A percentile compares a stretch with the other conserved stretches of the same genome.
Conservation (phyloP, 2,888 invertebrate species). For the Synanthedon formicaeformis region DNA sequence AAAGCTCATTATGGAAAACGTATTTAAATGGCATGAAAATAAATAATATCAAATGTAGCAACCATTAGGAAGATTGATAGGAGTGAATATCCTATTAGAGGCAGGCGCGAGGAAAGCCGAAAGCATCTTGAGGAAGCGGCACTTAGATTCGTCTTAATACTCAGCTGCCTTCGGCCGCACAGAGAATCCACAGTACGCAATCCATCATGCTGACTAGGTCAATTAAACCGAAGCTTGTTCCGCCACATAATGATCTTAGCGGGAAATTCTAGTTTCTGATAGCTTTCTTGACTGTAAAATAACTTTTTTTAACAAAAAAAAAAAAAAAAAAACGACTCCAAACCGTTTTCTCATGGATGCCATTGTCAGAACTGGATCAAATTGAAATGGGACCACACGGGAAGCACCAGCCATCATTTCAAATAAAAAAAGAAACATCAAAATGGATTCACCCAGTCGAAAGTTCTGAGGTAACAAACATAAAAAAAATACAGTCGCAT, state of each 20-base stretch:
- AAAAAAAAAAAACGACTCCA: too few relatives aligned
- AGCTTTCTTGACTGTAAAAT: not conserved
- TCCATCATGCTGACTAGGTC: conserved; percentile 46
- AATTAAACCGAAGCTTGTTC: conserved; percentile 35
- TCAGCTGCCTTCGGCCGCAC: conserved; percentile 19
- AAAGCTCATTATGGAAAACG: not conserved
- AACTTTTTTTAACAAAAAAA: too few relatives aligned
- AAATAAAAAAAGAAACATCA: too few relatives aligned
- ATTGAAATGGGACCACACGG: too few relatives aligned
- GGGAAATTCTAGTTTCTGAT: conserved; percentile 16
- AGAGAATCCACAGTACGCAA: conserved; percentile 16
- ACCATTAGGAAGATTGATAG: conserved; percentile 12
- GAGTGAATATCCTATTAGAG: conserved; percentile 8
- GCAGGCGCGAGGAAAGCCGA: conserved; percentile 10
- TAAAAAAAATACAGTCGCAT: too few relatives aligned
- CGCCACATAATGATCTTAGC: conserved; percentile 21
- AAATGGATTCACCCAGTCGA: too few relatives aligned
- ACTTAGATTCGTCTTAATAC: conserved; percentile 35
- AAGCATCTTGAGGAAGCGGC: conserved; percentile 21
- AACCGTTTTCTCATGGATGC: too few relatives aligned
- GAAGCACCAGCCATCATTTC: too few relatives aligned
- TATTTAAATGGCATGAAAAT: not conserved
- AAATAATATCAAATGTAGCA: not conserved
- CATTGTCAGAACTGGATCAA: too few relatives aligned
- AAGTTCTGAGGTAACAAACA: too few relatives aligned